Evolutionary conservation across 2,113 vertebrate genomes (phyloP), one percentile per base, ranked within the genome.

Genomic region (Tricholaema leucomelas): DNA sequence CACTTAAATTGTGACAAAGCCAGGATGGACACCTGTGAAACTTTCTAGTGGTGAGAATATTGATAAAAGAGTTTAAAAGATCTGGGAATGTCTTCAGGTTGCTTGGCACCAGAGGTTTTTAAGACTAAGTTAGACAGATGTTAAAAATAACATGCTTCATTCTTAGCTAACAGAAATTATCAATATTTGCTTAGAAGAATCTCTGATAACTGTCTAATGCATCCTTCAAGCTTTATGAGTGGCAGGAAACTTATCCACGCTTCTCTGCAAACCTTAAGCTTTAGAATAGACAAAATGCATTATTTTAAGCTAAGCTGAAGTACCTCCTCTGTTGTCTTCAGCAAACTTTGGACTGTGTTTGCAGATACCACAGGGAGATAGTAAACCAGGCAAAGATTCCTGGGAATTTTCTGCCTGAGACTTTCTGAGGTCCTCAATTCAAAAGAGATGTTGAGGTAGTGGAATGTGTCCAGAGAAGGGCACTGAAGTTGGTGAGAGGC

Each of bases 221-320:
- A 52, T 82, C 64, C 50, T 55, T 73, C 24, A 50, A 69, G 23
- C 7, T 35, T 46, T 46, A 25, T 66, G 30, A 75, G 40, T 80
- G 0, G 1, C 36, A 25, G 14, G 31, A 63, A 69, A 65, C 8
- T 48, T 61, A 65, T 10, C 21, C 9, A 73, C 2, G 0, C 6
- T 74, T 33, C 44, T 87, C 76, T 50, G 30, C 74, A 87, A 35
- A 42, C 7, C 3, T 61, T 17, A 46, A 82, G 12, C 10, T n/a
- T 86, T 40, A 15, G 21, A 56, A 42, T 16, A 61, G 35, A 75
- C 25, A 63, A 90, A 84, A 65, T 6, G 2, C 24, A 59, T 56
- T 63, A 5, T 33, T 82, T 89, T n/a, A 76, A 76, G 23, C 3
- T n/a, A 76, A 76, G 23, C 3, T 81, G 14, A 92, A 21, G 21